These are phyloP conservation scores for Hemibagrus guttatus DNA, from an alignment of 2,797 vertebrate genomes.

Conservation along the genomic window DNA sequence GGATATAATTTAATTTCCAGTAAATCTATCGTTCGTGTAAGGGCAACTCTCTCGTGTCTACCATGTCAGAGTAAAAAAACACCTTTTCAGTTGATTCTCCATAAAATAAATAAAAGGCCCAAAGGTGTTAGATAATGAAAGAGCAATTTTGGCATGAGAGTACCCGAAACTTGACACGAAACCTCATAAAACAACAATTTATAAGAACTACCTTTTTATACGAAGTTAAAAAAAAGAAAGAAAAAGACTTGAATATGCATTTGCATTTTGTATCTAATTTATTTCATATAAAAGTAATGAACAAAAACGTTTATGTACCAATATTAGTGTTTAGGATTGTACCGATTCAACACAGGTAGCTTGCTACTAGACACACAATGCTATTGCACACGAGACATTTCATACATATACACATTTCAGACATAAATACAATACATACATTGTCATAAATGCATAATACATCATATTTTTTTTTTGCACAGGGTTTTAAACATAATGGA, in stretches of 20 bases:
- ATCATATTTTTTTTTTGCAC: slow-evolving; percentile 50
- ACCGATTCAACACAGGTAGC: slow-evolving; percentile 80
- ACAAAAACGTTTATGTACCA: slow-evolving; percentile 79
- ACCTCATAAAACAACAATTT: neutral
- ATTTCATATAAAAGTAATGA: slow-evolving; percentile 77
- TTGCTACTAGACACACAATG: slow-evolving; percentile 78
- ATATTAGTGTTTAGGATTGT: slow-evolving; percentile 83
- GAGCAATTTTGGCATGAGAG: neutral
- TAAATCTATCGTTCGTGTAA: slow-evolving; percentile 54
- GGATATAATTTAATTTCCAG: slow-evolving; percentile 60
- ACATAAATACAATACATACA: slow-evolving; percentile 74
- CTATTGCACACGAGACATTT: slow-evolving; percentile 83
- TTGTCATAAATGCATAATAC: slow-evolving; percentile 69
- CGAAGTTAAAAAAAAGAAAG: neutral
- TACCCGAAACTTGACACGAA: neutral
- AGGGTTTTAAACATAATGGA: slow-evolving; percentile 59
- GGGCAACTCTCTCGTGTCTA: neutral
- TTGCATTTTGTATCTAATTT: slow-evolving; percentile 69
- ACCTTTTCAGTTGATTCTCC: neutral
- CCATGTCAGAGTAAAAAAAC: neutral
- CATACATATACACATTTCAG: slow-evolving; percentile 70
- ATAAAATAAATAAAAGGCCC: neutral
- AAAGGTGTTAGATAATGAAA: neutral
- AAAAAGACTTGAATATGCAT: neutral
- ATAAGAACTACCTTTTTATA: too few relatives aligned